Conservation (phyloP, 2,797 vertebrate genomes). For the Delichon dasypus region DNA sequence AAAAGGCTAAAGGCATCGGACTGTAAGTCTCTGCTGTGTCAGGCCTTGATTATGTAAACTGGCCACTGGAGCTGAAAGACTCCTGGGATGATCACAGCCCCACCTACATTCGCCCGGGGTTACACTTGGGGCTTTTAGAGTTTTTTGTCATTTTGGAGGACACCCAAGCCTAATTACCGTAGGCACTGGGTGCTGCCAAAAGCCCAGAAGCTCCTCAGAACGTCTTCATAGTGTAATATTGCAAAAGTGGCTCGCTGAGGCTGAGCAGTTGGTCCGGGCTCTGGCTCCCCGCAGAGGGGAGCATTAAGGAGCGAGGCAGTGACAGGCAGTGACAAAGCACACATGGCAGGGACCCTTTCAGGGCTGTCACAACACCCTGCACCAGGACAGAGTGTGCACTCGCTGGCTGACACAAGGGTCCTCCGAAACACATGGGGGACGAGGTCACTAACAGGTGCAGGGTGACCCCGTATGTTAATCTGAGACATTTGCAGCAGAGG, state of each 20-base stretch:
- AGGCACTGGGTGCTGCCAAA: not conserved
- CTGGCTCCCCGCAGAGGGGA: not conserved
- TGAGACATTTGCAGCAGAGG: not conserved
- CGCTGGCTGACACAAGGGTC: not conserved
- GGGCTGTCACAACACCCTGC: not conserved
- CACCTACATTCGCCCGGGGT: not conserved
- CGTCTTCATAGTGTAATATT: not conserved
- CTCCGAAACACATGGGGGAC: not conserved
- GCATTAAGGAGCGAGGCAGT: not conserved
- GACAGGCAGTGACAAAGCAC: not conserved
- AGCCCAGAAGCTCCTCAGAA: not conserved
- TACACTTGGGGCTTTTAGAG: not conserved
- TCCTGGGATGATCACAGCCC: not conserved
- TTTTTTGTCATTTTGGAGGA: conserved; percentile 6
- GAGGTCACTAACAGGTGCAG: not conserved
- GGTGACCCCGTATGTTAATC: not conserved
- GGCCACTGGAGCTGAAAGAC: not conserved
- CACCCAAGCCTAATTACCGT: not conserved
- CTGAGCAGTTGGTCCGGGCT: not conserved
- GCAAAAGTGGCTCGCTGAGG: not conserved
- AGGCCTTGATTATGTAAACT: not conserved
- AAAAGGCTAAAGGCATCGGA: not conserved
- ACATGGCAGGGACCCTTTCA: not conserved
- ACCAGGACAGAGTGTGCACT: not conserved
- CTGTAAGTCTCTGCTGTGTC: not conserved